These are phyloP conservation scores for Amblyornis subalaris DNA, from an alignment of 2,113 vertebrate species.

Conservation along the genomic window DNA sequence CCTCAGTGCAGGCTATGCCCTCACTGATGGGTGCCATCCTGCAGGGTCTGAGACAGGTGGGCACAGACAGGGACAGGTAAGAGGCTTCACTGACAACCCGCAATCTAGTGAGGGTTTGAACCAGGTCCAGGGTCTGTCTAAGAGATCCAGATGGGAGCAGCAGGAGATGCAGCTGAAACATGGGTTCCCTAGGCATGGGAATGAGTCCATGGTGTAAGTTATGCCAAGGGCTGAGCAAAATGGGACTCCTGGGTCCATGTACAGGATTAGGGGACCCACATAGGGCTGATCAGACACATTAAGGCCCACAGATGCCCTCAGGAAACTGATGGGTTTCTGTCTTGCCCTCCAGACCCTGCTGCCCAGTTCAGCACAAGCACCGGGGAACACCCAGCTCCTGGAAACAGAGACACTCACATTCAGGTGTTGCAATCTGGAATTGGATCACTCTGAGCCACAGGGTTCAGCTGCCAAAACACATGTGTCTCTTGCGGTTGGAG, in stretches of 20 bases:
- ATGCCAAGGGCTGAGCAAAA: background rate
- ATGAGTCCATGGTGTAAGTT: background rate
- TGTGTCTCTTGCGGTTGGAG: rapidly evolving
- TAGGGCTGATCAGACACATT: background rate
- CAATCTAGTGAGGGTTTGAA: rapidly evolving
- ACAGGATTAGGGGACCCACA: background rate
- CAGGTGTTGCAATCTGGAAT: background rate
- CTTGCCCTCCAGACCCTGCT: background rate
- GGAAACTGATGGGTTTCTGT: background rate
- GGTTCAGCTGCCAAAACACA: background rate
- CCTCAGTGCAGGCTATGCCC: background rate
- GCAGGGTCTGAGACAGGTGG: background rate
- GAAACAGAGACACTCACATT: background rate
- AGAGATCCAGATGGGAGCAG: background rate
- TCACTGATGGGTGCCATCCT: background rate
- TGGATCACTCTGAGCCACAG: background rate
- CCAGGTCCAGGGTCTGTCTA: background rate
- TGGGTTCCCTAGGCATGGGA: background rate
- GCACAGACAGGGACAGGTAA: background rate
- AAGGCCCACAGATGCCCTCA: background rate
- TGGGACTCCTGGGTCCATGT: background rate
- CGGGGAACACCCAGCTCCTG: background rate
- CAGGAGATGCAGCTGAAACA: background rate
- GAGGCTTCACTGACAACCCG: background rate
- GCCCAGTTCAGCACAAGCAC: background rate